These are phyloP conservation scores for Synchiropus splendidus DNA, from an alignment of 2,113 vertebrate genomes.

Conservation along the genomic window DNA sequence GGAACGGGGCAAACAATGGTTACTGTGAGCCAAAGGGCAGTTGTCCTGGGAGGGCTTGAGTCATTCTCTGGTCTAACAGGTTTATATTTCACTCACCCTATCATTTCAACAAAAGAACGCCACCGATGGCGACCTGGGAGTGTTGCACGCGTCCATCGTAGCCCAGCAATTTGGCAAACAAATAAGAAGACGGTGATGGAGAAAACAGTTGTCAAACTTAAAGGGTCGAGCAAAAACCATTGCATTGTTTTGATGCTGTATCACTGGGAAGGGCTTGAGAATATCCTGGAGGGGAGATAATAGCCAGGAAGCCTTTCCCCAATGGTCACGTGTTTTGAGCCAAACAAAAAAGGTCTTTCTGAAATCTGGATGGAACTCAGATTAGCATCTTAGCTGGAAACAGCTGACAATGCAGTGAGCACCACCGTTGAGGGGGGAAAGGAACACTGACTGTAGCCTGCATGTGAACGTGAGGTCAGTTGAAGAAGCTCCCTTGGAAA, in stretches of 20 bases:
- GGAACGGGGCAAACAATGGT: conserved; percentile 67
- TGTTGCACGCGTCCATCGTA: no score
- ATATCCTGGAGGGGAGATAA: conserved; percentile 59
- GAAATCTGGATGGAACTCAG: conserved; percentile 60
- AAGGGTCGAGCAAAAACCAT: conserved; percentile 14
- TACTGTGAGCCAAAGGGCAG: conserved; percentile 50
- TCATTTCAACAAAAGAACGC: conserved; percentile 14
- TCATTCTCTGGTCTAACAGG: conserved; percentile 43
- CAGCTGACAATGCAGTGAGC: conserved; percentile 48
- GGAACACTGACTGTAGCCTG: conserved; percentile 32
- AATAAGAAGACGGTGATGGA: no score
- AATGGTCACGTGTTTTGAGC: conserved; percentile 22
- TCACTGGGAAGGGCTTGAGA: conserved; percentile 52
- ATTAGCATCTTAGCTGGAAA: conserved; percentile 54
- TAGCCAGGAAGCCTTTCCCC: conserved; percentile 57
- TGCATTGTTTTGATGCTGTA: conserved; percentile 61
- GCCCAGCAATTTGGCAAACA: no score
- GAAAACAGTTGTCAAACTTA: background rate
- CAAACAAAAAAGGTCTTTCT: conserved; percentile 52
- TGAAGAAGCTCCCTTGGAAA: conserved; percentile 23
- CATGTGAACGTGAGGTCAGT: conserved; percentile 41
- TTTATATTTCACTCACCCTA: conserved; percentile 33
- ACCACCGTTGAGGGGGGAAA: conserved; percentile 29
- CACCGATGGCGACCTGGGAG: no score
- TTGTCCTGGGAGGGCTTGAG: conserved; percentile 37